Evolutionary conservation across 2,888 invertebrate genomes (phyloP).

Genomic region (Tortrix viridana): DNA sequence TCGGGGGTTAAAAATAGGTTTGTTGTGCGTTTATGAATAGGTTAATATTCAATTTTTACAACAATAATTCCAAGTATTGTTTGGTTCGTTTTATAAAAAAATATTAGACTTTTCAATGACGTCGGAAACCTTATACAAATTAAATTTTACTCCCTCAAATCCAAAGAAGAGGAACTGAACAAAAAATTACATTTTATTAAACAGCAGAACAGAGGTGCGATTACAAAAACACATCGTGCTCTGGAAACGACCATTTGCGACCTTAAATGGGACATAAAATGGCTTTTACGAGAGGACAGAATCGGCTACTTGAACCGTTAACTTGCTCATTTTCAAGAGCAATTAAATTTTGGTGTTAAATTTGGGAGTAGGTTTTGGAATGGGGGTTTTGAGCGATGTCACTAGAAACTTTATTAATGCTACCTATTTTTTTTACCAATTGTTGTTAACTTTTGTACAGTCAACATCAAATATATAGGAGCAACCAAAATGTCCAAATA

Average conservation of each 20-base stretch:
- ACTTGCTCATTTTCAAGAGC: slow-evolving; percentile 62
- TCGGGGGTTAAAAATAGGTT: no score
- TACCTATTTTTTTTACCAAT: no score
- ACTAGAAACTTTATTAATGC: no score
- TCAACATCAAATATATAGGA: no score
- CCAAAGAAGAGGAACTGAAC: slow-evolving; percentile 19
- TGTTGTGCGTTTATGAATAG: no score
- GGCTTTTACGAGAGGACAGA: slow-evolving; percentile 73
- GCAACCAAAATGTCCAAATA: no score
- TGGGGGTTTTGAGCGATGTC: no score
- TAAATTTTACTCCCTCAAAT: slow-evolving; percentile 18
- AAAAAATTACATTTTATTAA: slow-evolving; percentile 35
- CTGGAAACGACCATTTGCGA: slow-evolving; percentile 68
- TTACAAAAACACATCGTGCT: slow-evolving; percentile 63
- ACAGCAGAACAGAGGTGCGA: slow-evolving; percentile 46
- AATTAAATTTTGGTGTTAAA: slow-evolving; percentile 57
- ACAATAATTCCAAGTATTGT: no score
- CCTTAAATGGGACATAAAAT: slow-evolving; percentile 71
- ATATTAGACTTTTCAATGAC: no score
- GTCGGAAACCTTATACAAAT: slow-evolving; percentile 14
- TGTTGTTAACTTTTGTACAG: no score
- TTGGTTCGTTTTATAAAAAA: no score
- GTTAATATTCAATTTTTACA: no score
- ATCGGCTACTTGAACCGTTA: slow-evolving; percentile 63
- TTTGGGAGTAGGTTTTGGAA: neutral